phyloP scores from a whole-genome alignment of 2,888 invertebrate genomes.

The Tethea ocularis region DNA sequence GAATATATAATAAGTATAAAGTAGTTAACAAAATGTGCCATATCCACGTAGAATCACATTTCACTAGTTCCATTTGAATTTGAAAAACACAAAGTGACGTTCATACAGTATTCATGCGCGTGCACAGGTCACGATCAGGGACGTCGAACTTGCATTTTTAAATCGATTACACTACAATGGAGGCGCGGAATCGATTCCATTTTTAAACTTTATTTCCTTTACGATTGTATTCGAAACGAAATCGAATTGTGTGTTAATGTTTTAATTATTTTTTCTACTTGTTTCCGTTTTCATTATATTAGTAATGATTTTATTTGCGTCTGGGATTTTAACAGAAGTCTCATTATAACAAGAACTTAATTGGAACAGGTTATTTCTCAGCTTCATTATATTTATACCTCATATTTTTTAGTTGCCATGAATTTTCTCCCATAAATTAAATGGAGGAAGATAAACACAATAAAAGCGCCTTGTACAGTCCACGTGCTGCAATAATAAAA shows the following conservation, averaged over 20 bases:
- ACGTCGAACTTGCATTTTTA: conserved; percentile 77
- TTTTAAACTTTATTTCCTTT: conserved; percentile 58
- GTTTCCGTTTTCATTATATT: conserved; percentile 12
- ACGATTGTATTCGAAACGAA: conserved; percentile 54
- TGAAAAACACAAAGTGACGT: conserved; percentile 48
- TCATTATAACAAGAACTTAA: neutral
- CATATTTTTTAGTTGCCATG: neutral
- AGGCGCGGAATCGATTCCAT: conserved; percentile 52
- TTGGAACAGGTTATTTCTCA: neutral
- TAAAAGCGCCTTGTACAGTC: conserved; percentile 68
- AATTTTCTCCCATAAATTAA: conserved; percentile 28
- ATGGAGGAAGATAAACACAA: conserved; percentile 67
- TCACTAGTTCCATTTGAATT: conserved; percentile 22
- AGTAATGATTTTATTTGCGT: conserved; percentile 7
- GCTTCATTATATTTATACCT: neutral
- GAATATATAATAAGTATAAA: no score
- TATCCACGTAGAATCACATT: neutral
- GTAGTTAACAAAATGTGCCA: neutral
- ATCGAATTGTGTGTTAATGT: conserved; percentile 65
- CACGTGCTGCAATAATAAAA: conserved; percentile 81
- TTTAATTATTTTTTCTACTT: conserved; percentile 36
- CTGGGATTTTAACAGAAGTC: neutral
- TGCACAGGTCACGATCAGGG: conserved; percentile 80
- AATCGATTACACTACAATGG: conserved; percentile 67
- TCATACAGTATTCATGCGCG: conserved; percentile 76